Evolutionary conservation across 2,113 vertebrate genomes (phyloP), one percentile per base, ranked within the genome.

Genomic region (Alectura lathami): DNA sequence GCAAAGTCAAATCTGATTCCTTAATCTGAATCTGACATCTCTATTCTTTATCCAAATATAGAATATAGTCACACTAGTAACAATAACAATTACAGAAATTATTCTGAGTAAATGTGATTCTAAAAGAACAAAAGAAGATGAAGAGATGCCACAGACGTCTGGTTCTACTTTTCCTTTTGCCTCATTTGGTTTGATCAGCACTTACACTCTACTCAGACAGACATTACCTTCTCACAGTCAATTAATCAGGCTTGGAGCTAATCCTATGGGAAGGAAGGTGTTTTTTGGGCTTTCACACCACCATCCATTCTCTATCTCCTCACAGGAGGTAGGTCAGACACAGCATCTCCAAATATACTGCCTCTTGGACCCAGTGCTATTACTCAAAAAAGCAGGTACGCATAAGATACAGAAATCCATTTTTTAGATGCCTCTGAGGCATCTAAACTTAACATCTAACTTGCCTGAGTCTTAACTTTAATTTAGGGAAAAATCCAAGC

Each of bases 161-260:
- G 86, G 50, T 95, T 94, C 80, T 91, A 75, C 48, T 85, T 96
- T 94, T 7, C 30, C 63, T 78, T 94, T 94, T 85, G 53, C 59
- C 76, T 97, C 93, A 54, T 57, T 83, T 93, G 82, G 79, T 94
- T 88, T 84, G 53, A 77, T 86, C 64, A 94, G 69, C 68, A 56
- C 89, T 94, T 93, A 68, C 60, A 92, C 69, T 81, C 54, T 4
- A 93, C 69, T 63, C 86, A 89, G 73, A 22, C 51, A 95, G 78
- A 89, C 86, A 92, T 89, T 88, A 83, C 29, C 62, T 93, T 88
- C 59, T 92, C 84, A 91, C 54, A 93, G 88, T 79, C 77, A 97
- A 83, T 96, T 91, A 73, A 81, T 77, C 83, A 54, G 54, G 11
- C 38, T 56, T 40, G 79, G 32, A 95, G 60, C 8, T 38, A 66